A percentile compares a stretch with the other conserved stretches of the same genome.
phyloP scores from a whole-genome alignment of 1,140 invertebrate species.

The Radopholus similis region DNA sequence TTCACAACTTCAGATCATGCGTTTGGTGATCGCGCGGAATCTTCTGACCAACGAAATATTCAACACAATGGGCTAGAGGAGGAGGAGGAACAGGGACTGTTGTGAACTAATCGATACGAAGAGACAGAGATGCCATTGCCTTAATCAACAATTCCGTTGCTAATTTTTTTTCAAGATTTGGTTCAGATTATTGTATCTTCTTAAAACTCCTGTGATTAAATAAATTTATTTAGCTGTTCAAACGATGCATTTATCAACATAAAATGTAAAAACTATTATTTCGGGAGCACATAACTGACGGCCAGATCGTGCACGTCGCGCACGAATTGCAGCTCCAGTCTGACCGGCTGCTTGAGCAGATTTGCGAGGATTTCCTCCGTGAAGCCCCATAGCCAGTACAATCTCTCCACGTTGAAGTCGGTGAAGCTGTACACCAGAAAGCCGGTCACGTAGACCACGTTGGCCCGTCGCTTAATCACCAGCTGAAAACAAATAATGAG shows the following conservation, averaged over 20 bases:
- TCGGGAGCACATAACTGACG: constrained; percentile 47
- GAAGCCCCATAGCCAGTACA: constrained; percentile 60
- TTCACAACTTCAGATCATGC: constrained; percentile 5
- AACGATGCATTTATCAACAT: background rate
- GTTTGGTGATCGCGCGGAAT: constrained; percentile 12
- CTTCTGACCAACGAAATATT: constrained; percentile 13
- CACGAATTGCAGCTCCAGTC: constrained; percentile 57
- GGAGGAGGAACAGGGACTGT: background rate
- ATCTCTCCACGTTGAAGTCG: constrained; percentile 24
- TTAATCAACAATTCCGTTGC: too few relatives aligned
- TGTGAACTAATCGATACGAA: constrained; percentile 3
- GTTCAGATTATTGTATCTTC: constrained; percentile 26
- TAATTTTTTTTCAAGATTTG: too few relatives aligned
- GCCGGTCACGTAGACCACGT: constrained; percentile 50
- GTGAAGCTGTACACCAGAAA: constrained; percentile 44
- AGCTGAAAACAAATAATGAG: constrained; percentile 42
- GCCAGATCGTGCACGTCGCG: constrained; percentile 44
- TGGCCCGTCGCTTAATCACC: constrained; percentile 59
- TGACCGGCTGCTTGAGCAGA: constrained; percentile 57
- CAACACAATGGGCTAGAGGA: constrained; percentile 1
- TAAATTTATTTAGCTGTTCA: too few relatives aligned
- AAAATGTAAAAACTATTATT: constrained; percentile 30
- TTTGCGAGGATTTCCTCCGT: constrained; percentile 55
- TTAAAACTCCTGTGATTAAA: background rate
- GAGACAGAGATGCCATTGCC: too few relatives aligned